phyloP scores from a whole-genome alignment of 2,113 vertebrate genomes.

The Saiga tatarica region DNA sequence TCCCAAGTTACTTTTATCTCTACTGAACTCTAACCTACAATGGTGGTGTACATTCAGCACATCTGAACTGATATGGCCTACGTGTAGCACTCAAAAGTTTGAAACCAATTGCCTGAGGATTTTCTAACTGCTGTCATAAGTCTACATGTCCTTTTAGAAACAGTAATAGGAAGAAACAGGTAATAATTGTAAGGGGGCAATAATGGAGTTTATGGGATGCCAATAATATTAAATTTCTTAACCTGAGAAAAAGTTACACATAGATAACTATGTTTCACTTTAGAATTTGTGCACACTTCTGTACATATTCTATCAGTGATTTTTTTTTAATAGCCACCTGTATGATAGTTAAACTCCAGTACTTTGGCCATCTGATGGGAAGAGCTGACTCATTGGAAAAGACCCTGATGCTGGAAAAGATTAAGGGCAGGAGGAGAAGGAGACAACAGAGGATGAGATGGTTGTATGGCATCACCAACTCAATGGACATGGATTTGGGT shows the following conservation, averaged over 20 bases:
- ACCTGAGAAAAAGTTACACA: not conserved
- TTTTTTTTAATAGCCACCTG: not conserved
- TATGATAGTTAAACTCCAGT: not conserved
- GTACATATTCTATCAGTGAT: not conserved
- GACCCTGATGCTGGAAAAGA: not conserved
- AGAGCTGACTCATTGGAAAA: not conserved
- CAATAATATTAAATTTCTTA: not conserved
- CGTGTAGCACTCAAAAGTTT: not conserved
- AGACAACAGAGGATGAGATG: not conserved
- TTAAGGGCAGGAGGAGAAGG: not conserved
- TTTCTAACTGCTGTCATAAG: not conserved
- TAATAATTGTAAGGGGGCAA: not conserved
- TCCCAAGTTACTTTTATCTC: conserved; percentile 5
- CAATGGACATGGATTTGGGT: not conserved
- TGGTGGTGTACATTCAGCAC: not conserved
- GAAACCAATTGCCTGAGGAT: not conserved
- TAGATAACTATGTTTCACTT: not conserved
- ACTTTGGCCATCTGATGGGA: not conserved
- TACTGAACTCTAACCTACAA: not conserved
- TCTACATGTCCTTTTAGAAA: not conserved
- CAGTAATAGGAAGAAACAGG: not conserved
- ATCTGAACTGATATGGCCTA: not conserved
- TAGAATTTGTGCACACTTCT: not conserved
- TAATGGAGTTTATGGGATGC: not conserved
- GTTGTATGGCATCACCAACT: not conserved